Conservation (phyloP, 2,888 invertebrate genomes). For the Hyposoter didymator region DNA sequence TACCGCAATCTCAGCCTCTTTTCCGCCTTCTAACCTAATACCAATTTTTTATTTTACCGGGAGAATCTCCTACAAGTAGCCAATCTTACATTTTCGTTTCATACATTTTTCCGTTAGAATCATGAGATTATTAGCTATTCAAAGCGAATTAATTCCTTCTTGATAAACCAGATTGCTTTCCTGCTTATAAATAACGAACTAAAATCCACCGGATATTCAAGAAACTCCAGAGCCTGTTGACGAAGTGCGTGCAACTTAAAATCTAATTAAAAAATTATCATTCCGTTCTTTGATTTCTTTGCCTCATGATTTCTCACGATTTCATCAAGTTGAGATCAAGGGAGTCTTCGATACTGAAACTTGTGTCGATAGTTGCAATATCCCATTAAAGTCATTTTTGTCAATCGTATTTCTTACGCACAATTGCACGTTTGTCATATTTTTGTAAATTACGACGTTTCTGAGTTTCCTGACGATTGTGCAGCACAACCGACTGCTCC, state of each 20-base stretch:
- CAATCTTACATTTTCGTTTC: not conserved
- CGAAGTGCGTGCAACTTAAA: not conserved
- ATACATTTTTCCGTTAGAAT: not conserved
- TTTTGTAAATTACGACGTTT: not conserved
- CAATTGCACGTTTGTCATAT: no score
- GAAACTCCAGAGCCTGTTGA: not conserved
- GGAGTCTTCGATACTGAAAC: no score
- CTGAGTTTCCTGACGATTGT: constrained; percentile 1
- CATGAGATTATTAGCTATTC: not conserved
- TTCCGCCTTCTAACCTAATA: constrained; percentile 11
- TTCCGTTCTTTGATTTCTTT: not conserved
- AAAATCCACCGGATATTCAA: not conserved
- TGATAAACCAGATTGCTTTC: not conserved
- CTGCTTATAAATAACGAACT: not conserved
- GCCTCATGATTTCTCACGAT: not conserved
- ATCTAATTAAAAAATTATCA: not conserved
- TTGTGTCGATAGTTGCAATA: no score
- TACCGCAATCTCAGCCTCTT: constrained; percentile 36
- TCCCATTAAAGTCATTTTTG: no score
- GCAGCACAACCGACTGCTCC: constrained; percentile 25
- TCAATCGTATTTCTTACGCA: no score
- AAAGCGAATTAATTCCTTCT: not conserved
- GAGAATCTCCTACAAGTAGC: not conserved
- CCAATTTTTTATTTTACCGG: not conserved
- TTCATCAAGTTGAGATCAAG: not conserved